Base-by-base conservation (phyloP, 2,888 invertebrate genomes). In the Hanleya hanleyi region DNA sequence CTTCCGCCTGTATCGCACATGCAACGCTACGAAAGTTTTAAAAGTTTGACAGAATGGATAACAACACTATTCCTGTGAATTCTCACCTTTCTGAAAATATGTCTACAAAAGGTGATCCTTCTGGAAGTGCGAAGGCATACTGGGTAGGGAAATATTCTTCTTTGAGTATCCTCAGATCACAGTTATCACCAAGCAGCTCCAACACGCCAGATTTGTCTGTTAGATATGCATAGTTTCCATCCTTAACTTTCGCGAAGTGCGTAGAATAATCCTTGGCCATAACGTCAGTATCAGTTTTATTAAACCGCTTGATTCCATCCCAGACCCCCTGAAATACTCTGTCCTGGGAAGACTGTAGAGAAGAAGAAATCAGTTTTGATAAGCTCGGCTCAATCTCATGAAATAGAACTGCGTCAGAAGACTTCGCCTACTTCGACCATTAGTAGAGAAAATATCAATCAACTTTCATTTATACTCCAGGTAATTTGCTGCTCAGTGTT, bases 101-200 rank as follows among this genome's bases (percentile, higher is more conserved):
- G 29, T 57, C 57, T 32, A 57, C 57, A 3, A 57, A 26, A 3
- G 57, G 57, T 3, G 57, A 57, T 57, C 57, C 57, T 57, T 57
- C 57, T 57, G 57, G 57, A 15, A 57, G 29, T 18, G 57, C 57
- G 29, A 57, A 57, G 1, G 57, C 57, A 57, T 57, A 57, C 32
- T 57, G 57, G 9, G 57, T 57, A 15, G 57, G 57, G 57, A 57
- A 57, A 32, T 29, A 57, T 57, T 57, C 57, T 57, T 57, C 57
- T 26, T 57, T 57, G 29, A 57, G 32, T 57, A 57, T 22, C 29
- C 29, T 57, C 2, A 57, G 32, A 15, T 57, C 32, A 26, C 57
- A 57, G 32, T 57, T 57, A 15, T 22, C 26, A 26, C 57, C 29
- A 2, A 57, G 32, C 26, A 57, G 29, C 2, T 57, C 57, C 4